Evolutionary conservation across 2,888 invertebrate genomes (phyloP).

Genomic region (Agrochola lychnidis): DNA sequence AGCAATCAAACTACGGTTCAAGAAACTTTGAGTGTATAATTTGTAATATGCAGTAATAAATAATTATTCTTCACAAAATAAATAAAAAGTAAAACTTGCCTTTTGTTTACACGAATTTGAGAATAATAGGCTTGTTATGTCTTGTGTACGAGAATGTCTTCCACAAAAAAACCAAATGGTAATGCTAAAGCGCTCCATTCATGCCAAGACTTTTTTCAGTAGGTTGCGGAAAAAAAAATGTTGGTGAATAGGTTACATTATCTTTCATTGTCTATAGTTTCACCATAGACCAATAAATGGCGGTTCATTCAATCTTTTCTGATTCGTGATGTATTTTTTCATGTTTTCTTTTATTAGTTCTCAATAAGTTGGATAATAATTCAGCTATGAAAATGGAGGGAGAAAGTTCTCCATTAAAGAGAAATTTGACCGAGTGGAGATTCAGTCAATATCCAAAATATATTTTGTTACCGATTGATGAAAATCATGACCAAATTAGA

Average conservation of each 20-base stretch:
- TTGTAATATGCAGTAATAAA: background rate
- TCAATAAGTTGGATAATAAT: constrained; percentile 8
- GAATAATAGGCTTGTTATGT: background rate
- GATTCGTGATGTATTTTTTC: constrained; percentile 51
- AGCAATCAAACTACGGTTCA: background rate
- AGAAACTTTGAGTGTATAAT: background rate
- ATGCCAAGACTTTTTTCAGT: constrained; percentile 9
- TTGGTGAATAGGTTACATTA: constrained; percentile 1
- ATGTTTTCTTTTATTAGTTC: constrained; percentile 48
- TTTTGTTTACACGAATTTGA: background rate
- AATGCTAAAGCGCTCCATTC: constrained; percentile 22
- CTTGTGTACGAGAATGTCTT: constrained; percentile 33
- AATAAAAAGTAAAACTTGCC: background rate
- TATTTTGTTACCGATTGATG: constrained; percentile 90
- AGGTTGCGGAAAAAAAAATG: no score
- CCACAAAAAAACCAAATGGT: background rate
- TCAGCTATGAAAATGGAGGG: constrained; percentile 85
- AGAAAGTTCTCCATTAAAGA: constrained; percentile 79
- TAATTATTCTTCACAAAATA: background rate
- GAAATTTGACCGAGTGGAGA: constrained; percentile 87
- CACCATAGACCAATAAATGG: constrained; percentile 44
- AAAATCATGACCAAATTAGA: constrained; percentile 88
- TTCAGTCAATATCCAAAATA: constrained; percentile 88
- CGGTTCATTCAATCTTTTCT: constrained; percentile 55
- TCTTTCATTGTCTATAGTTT: constrained; percentile 19